Base-by-base conservation (phyloP, 53 echinoderm and acorn worm genomes). In the Stichopus horrens region DNA sequence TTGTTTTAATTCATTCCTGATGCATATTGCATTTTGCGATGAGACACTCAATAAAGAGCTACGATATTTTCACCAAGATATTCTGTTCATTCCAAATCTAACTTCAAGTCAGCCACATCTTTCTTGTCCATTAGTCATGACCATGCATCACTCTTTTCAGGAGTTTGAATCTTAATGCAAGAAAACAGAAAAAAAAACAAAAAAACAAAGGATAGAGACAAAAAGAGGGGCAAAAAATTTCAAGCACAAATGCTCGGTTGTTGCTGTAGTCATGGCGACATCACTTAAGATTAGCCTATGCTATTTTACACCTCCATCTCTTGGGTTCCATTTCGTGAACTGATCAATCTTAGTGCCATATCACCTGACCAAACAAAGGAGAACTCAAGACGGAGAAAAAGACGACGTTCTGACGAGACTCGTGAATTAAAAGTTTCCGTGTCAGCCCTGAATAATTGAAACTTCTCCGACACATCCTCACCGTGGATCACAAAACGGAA, bases 261-360 rank as follows among this genome's bases (percentile, higher is more conserved):
- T 81, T 81, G 81, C 58, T 57, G 81, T 81, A 56, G 21, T 57
- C 55, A 81, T 57, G 81, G 81, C 81, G 22, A 81, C 19, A 81
- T 81, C 81, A 57, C 81, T 81, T 21, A 81, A 58, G 81, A 81
- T 81, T 81, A 81, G 81, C 58, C 19, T 81, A 56, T 56, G 57
- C 81, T 81, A 9, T 53, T 79, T 79, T 55, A 55, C 79, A 19
- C 58, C 58, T 9, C 55, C 22, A 81, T 81, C 81, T 81, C 81
- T 57, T 58, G 81, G 81, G 81, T 81, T 81, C 81, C 56, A 81
- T 81, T 81, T 57, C 81, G 22, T 57, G 57, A 81, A 81, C 58
- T 57, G 57, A 81, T 81, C 81, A 81, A 81, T 81, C 81, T 81
- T 81, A 9, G 6, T 53, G 8, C 52, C 81, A 14, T 56, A 56